phyloP scores from a whole-genome alignment of 2,113 vertebrate genomes.

The Poecilia latipinna region DNA sequence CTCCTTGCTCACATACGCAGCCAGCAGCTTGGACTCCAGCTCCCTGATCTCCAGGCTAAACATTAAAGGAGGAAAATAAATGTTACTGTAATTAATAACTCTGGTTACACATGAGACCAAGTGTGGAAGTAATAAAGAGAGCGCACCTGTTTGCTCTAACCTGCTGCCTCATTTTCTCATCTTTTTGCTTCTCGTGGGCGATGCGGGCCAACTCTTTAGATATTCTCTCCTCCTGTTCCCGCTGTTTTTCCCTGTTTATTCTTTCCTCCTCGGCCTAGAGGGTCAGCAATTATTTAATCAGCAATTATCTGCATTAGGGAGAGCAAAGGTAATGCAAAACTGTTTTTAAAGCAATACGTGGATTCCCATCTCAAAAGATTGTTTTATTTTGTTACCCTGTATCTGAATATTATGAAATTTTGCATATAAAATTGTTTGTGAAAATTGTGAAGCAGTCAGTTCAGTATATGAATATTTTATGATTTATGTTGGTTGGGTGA shows the following conservation, averaged over 20 bases:
- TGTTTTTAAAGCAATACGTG: background rate
- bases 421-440: no score
- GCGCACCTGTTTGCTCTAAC: constrained; percentile 89
- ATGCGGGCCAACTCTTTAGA: constrained; percentile 85
- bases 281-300: background rate
- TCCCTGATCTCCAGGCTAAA: constrained; percentile 89
- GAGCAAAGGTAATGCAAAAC: background rate
- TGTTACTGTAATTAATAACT: background rate
- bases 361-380: no score
- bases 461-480: background rate
- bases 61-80: background rate
- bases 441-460: background rate
- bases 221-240: constrained; percentile 86
- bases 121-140: background rate
- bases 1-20: constrained; percentile 89
- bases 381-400: background rate
- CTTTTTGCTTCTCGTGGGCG: constrained; percentile 77
- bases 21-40: constrained; percentile 87
- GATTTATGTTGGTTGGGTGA: background rate
- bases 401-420: background rate
- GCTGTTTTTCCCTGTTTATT: constrained; percentile 63
- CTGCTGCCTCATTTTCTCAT: constrained; percentile 90
- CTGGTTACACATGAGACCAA: background rate
- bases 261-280: constrained; percentile 83
- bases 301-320: background rate